These are phyloP conservation scores for Miichthys miiuy DNA, from an alignment of 2,797 vertebrate genomes.

Conservation along the genomic window DNA sequence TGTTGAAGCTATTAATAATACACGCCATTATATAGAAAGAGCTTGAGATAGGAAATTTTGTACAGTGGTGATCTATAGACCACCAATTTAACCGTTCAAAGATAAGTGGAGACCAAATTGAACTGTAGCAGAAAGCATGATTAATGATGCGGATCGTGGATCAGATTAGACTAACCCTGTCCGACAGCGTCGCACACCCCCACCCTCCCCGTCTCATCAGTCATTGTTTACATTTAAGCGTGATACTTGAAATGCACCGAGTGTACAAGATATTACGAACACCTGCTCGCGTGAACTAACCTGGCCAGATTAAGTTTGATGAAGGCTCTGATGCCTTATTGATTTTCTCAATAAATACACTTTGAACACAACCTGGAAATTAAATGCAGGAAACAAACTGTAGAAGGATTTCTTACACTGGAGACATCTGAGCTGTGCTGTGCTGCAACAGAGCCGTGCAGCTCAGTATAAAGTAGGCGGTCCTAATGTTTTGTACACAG, in stretches of 20 bases:
- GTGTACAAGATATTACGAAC: constrained; percentile 65
- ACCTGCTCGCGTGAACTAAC: constrained; percentile 59
- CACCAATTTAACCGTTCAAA: constrained; percentile 76
- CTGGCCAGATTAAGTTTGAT: constrained; percentile 44
- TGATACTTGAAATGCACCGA: constrained; percentile 88
- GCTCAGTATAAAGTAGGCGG: constrained; percentile 41
- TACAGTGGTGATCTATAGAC: constrained; percentile 73
- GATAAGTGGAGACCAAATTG: constrained; percentile 78
- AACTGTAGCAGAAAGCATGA: constrained; percentile 73
- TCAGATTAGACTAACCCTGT: constrained; percentile 65
- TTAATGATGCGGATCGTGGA: constrained; percentile 72
- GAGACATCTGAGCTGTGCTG: constrained; percentile 6
- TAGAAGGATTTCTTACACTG: constrained; percentile 11
- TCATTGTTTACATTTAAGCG: constrained; percentile 88
- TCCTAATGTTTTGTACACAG: constrained; percentile 64
- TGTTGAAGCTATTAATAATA: constrained; percentile 66
- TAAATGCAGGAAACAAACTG: constrained; percentile 12
- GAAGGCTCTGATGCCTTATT: constrained; percentile 53
- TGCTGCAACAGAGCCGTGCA: not conserved
- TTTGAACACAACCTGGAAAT: constrained; percentile 43
- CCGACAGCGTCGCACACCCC: constrained; percentile 12
- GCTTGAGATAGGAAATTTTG: constrained; percentile 68
- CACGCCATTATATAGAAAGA: constrained; percentile 59
- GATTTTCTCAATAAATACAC: constrained; percentile 52
- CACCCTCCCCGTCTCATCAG: constrained; percentile 61